Base-by-base conservation (phyloP, 2,113 vertebrate genomes). In the Nibea albiflora region DNA sequence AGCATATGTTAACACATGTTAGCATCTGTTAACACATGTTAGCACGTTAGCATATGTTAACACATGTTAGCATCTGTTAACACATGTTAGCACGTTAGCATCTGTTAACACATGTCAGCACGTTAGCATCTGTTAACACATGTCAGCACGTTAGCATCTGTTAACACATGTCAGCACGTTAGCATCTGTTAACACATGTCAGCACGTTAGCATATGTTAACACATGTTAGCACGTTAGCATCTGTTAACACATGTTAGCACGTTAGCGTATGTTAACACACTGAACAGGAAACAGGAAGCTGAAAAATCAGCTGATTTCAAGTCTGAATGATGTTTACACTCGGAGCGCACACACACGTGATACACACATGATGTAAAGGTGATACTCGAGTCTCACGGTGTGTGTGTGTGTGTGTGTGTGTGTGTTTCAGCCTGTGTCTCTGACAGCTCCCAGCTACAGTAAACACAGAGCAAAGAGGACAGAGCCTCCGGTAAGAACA, bases 361-460 rank as follows among this genome's bases (percentile, higher is more conserved):
- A 8, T 35, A 8, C 14, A 47, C 49, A 50, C 16, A 50, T 20
- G 53, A 20, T 16, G 24, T 60, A 8, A 60, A 31, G 10, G 14
- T 67, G 42, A 20, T 16, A 39, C 44, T 63, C 10, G 17, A 31
- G 26, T 47, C 53, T 77, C 15, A 9, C 56, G 2, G 16, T 50
- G 26, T 49, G n/a, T 60, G 42, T n/a, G 3, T 24, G 20, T 73
- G 17, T 77, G 56, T 78, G 6, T 80, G 39, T 81, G 46, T 86
- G 49, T 92, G 42, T 88, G 62, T 86, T 79, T 42, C 93, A 95
- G 95, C 94, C 94, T 42, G 70, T 89, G 57, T 95, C 95, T 70
- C 49, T 95, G 3, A 92, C 76, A 5, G 90, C 93, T 58, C 22
- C 94, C 64, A 94, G 83, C 78, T 87, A 87, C 86, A 93, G 52